Evolutionary conservation across 2,888 invertebrate genomes (phyloP).

Genomic region (Camponotus fellah): DNA sequence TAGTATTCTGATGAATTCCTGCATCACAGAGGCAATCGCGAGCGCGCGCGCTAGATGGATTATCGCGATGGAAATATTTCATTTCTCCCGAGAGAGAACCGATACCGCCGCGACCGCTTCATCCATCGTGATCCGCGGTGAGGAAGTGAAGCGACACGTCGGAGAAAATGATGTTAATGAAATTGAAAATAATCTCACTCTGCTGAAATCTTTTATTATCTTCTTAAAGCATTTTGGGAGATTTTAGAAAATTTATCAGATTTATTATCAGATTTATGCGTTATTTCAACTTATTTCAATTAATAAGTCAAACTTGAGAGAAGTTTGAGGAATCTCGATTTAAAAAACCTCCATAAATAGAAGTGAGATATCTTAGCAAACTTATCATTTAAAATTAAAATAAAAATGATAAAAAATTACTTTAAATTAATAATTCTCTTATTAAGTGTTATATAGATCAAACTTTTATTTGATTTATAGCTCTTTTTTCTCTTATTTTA

Average conservation of each 20-base stretch:
- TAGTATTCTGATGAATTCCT: conserved; percentile 71
- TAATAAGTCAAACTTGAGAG: background rate
- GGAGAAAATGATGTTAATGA: conserved; percentile 57
- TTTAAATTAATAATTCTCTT: background rate
- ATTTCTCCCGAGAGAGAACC: conserved; percentile 61
- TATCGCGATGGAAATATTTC: conserved; percentile 74
- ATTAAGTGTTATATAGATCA: background rate
- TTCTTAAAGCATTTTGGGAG: background rate
- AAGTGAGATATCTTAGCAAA: background rate
- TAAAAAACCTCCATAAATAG: background rate
- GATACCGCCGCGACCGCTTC: conserved; percentile 24
- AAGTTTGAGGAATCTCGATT: background rate
- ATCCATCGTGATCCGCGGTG: conserved; percentile 19
- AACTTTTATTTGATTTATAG: background rate
- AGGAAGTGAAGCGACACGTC: conserved; percentile 35
- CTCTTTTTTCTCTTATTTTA: too few species aligned
- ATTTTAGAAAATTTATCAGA: background rate
- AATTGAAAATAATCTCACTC: conserved; percentile 59
- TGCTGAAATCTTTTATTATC: background rate
- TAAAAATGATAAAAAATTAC: background rate
- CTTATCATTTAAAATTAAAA: conserved; percentile 1
- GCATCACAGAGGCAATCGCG: conserved; percentile 66
- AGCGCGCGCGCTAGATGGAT: conserved; percentile 57
- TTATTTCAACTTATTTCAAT: background rate
- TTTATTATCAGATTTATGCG: too few species aligned